phyloP scores from a whole-genome alignment of 23 tunicate genomes.

The Ascidia mentula region DNA sequence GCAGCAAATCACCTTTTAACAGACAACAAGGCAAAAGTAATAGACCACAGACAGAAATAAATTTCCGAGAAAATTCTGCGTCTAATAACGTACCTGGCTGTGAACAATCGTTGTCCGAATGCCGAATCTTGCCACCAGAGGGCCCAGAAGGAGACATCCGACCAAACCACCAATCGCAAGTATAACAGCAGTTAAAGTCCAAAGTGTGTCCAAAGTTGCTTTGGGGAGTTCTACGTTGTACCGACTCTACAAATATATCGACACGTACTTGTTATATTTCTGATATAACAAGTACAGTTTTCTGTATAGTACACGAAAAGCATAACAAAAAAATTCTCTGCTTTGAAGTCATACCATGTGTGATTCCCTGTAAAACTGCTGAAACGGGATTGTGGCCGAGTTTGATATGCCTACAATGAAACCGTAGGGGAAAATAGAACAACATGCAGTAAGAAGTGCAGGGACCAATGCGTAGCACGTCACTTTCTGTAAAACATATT shows the following conservation, averaged over 20 bases:
- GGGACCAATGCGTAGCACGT: conserved; percentile 54
- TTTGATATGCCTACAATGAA: conserved; percentile 51
- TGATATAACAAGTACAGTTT: too few species aligned
- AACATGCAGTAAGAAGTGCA: conserved; percentile 39
- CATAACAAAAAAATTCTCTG: too few species aligned
- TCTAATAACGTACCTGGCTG: conserved; percentile 7
- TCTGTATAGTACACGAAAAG: too few species aligned
- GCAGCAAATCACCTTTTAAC: not conserved
- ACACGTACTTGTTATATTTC: too few species aligned
- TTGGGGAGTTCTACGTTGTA: not conserved
- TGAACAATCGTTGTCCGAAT: not conserved
- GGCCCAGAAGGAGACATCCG: conserved; percentile 9
- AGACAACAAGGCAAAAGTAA: too few species aligned
- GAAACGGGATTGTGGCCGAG: conserved; percentile 24
- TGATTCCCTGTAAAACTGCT: conserved; percentile 37
- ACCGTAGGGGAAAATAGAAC: conserved; percentile 49
- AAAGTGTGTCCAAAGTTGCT: not conserved
- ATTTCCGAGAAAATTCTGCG: too few species aligned
- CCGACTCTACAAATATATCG: not conserved
- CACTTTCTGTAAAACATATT: conserved; percentile 46
- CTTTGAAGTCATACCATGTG: too few species aligned
- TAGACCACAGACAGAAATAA: too few species aligned
- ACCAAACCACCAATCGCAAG: conserved; percentile 12
- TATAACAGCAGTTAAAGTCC: conserved; percentile 9
- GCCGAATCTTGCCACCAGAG: conserved; percentile 1